Percentiles rank a stretch among this genome's conserved stretches.
Evolutionary conservation across 2,888 invertebrate species (phyloP).

Genomic region (Agonopterix subpropinquella): DNA sequence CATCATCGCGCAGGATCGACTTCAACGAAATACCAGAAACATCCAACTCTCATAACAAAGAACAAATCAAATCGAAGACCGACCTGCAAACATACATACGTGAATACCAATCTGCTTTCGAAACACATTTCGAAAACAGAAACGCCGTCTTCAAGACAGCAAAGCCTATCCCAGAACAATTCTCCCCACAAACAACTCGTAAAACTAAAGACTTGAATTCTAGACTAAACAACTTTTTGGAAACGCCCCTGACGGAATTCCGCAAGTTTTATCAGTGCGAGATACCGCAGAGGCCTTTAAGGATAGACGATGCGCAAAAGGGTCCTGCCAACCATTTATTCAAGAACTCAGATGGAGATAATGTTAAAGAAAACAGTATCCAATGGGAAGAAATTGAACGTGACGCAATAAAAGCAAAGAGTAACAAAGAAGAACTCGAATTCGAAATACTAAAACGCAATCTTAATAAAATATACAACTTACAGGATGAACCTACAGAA

Average conservation of each 20-base stretch:
- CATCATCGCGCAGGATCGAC: constrained; percentile 17
- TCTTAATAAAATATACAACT: constrained; percentile 34
- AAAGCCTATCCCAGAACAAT: constrained; percentile 31
- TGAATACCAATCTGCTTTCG: constrained; percentile 33
- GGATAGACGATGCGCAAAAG: constrained; percentile 2
- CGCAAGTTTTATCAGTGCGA: constrained; percentile 46
- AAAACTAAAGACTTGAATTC: constrained; percentile 6
- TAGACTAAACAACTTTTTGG: constrained; percentile 34
- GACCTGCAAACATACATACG: constrained; percentile 45
- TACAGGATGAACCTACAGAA: constrained; percentile 10
- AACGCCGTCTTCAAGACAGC: constrained; percentile 18
- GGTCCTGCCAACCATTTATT: neutral
- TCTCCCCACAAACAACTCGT: constrained; percentile 1
- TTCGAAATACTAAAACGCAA: constrained; percentile 38
- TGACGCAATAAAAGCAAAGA: constrained; percentile 9
- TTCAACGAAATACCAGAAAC: constrained; percentile 8
- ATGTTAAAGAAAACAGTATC: neutral
- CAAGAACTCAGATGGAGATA: too few relatives aligned
- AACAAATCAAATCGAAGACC: constrained; percentile 11
- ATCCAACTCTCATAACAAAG: constrained; percentile 10
- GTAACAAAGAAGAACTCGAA: constrained; percentile 25
- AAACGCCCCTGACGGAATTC: constrained; percentile 52
- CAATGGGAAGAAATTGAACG: neutral
- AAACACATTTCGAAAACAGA: constrained; percentile 28
- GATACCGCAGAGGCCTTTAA: constrained; percentile 8